phyloP scores from a whole-genome alignment of 2,888 invertebrate genomes.

The Acronicta alni region DNA sequence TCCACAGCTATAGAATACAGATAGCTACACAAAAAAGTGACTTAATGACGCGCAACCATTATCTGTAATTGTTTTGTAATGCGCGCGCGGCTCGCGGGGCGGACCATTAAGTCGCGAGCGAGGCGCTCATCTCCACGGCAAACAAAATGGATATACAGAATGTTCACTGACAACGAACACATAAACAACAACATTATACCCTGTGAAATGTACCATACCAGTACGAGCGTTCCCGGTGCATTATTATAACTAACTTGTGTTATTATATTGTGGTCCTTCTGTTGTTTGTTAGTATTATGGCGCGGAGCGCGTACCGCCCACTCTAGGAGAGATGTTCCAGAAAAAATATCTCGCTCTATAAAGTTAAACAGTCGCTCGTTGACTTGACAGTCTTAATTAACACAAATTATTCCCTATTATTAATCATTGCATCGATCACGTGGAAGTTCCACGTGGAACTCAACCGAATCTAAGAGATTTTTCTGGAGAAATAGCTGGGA shows the following conservation, averaged over 20 bases:
- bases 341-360: slow-evolving; percentile 15
- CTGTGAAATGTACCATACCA: neutral
- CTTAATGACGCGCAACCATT: slow-evolving; percentile 55
- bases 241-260: neutral
- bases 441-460: no score
- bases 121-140: slow-evolving; percentile 7
- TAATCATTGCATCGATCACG: slow-evolving; percentile 7
- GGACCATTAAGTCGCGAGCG: slow-evolving; percentile 26
- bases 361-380: slow-evolving; percentile 7
- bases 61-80: slow-evolving; percentile 62
- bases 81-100: slow-evolving; percentile 41
- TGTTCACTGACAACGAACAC: neutral
- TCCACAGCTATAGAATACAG: slow-evolving; percentile 10
- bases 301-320: neutral
- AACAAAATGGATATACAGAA: neutral
- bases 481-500: neutral
- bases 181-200: neutral
- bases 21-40: slow-evolving; percentile 18
- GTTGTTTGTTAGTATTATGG: neutral
- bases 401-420: slow-evolving; percentile 3
- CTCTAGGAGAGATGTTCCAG: neutral
- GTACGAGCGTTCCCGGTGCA: neutral
- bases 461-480: slow-evolving; percentile 1
- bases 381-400: neutral
- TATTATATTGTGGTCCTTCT: neutral